Conservation (phyloP, 2,797 vertebrate species). For the Clarias laeviceps region DNA sequence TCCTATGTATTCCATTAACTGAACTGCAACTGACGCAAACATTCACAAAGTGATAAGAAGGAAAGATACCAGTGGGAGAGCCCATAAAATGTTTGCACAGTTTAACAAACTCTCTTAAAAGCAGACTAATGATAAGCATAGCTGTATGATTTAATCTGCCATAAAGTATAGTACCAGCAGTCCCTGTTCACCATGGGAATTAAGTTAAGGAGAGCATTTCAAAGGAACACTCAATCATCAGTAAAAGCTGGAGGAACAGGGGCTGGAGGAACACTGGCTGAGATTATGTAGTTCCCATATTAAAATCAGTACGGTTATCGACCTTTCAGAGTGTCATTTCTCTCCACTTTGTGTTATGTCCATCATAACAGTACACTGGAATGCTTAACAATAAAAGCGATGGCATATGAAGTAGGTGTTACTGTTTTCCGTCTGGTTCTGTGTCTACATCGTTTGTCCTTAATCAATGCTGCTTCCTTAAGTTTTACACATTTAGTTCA, state of each 20-base stretch:
- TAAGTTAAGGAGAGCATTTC: not conserved
- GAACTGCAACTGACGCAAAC: not conserved
- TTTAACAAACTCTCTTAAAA: slow-evolving; percentile 33
- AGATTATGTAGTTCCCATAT: not conserved
- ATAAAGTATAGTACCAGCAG: slow-evolving; percentile 8
- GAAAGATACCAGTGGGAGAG: slow-evolving; percentile 25
- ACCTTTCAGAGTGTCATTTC: not conserved
- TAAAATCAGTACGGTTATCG: not conserved
- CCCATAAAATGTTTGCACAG: slow-evolving; percentile 23
- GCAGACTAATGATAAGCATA: slow-evolving; percentile 32
- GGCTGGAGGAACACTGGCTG: not conserved
- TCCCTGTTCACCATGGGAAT: slow-evolving; percentile 10
- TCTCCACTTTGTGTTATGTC: not conserved
- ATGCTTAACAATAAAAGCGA: not conserved
- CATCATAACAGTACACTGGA: not conserved
- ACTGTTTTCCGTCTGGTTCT: not conserved
- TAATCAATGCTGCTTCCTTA: not conserved
- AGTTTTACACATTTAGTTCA: not conserved
- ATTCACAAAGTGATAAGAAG: slow-evolving; percentile 32
- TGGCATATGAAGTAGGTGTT: not conserved
- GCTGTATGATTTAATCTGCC: slow-evolving; percentile 18
- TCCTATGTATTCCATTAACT: not conserved
- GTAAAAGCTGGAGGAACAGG: not conserved
- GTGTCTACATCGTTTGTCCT: not conserved
- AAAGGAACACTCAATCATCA: not conserved